Conservation (phyloP, 2,113 vertebrate genomes). For the Romanogobio albipinnatus region DNA sequence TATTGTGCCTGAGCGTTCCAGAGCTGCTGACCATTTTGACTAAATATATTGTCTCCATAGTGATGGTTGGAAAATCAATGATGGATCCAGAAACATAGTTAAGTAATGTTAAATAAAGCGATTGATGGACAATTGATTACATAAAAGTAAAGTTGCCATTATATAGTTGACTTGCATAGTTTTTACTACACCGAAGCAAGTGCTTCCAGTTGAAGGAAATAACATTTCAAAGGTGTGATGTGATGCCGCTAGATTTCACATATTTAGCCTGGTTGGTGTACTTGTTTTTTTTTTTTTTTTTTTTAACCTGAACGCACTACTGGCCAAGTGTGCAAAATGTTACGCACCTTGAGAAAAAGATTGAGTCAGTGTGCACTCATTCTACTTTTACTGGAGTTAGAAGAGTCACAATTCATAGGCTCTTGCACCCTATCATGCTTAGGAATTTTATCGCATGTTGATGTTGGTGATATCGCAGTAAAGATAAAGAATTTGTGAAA, state of each 20-base stretch:
- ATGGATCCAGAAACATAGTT: too few species aligned
- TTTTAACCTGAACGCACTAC: neutral
- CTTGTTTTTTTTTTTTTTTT: neutral
- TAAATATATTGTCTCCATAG: neutral
- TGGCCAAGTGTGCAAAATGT: neutral
- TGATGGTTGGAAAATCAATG: neutral
- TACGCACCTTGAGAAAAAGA: neutral
- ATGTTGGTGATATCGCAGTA: conserved; percentile 16
- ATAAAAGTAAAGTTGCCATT: neutral
- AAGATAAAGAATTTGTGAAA: conserved; percentile 8
- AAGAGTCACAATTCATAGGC: neutral
- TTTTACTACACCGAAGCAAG: neutral
- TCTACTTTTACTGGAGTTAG: neutral
- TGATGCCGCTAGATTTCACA: too few species aligned
- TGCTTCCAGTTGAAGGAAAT: neutral
- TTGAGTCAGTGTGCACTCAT: neutral
- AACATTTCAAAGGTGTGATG: neutral
- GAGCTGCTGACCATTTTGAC: neutral
- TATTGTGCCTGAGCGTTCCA: neutral
- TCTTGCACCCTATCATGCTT: conserved; percentile 19
- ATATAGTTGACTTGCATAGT: neutral
- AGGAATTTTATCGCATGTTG: conserved; percentile 19
- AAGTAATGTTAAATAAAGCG: neutral
- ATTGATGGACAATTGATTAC: too few species aligned
- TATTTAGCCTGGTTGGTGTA: neutral